Evolutionary conservation across 1,140 invertebrate genomes (phyloP).

Genomic region (Caenorhabditis latens): DNA sequence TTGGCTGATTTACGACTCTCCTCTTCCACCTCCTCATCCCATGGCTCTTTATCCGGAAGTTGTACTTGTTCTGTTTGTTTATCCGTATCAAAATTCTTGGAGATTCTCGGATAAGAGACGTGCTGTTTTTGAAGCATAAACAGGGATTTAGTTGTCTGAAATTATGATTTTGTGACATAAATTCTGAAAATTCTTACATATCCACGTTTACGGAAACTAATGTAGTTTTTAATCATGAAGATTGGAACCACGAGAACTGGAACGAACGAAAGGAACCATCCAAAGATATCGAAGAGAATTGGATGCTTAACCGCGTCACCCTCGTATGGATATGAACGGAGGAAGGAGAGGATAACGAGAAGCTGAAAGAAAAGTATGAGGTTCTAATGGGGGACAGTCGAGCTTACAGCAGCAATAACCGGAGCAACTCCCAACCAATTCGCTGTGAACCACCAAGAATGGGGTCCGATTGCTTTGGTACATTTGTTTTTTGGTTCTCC

Average conservation of each 20-base stretch:
- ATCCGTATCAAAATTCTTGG: not conserved
- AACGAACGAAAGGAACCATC: conserved; percentile 29
- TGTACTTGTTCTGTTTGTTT: not conserved
- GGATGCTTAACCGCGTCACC: not conserved
- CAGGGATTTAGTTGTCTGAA: not conserved
- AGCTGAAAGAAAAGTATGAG: not conserved
- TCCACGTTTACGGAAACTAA: not conserved
- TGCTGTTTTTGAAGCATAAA: conserved; percentile 47
- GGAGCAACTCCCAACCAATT: conserved; percentile 32
- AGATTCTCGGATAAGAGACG: conserved; percentile 13
- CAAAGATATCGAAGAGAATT: conserved; percentile 17
- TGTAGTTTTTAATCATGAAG: conserved; percentile 23
- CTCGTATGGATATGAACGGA: not conserved
- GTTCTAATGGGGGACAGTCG: no score
- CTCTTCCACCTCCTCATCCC: conserved; percentile 7
- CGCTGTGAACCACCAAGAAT: conserved; percentile 3
- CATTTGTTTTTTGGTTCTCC: conserved; percentile 1
- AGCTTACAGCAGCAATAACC: not conserved
- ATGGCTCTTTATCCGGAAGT: conserved; percentile 36
- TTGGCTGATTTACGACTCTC: not conserved
- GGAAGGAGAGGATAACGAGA: conserved; percentile 15
- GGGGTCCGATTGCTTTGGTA: conserved; percentile 7
- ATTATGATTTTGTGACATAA: not conserved
- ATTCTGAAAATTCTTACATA: not conserved
- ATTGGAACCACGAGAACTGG: not conserved